These are phyloP conservation scores for Zhuqinia jingwanae DNA, from an alignment of 2,888 invertebrate species.

Conservation along the genomic window DNA sequence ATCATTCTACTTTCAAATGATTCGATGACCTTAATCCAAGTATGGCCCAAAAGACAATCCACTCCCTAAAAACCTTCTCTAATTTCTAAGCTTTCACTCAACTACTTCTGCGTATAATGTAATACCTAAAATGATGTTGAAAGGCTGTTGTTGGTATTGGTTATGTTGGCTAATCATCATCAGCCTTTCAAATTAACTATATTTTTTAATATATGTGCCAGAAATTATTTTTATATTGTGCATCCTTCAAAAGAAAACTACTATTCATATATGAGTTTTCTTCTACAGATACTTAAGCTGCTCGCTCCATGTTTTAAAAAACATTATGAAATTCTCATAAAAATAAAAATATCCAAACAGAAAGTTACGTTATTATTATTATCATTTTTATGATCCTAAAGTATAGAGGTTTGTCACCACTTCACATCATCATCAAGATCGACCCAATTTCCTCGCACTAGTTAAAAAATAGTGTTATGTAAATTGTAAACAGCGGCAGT, in stretches of 20 bases:
- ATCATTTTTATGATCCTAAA: constrained; percentile 2
- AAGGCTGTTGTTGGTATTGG: no score
- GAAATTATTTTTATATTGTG: constrained; percentile 21
- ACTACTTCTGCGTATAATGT: no score
- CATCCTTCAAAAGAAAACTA: no score
- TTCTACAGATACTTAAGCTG: no score
- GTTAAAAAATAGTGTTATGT: constrained; percentile 22
- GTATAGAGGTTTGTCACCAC: constrained; percentile 25
- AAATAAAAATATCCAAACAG: no score
- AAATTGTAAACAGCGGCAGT: constrained; percentile 40
- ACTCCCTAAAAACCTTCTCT: constrained; percentile 8
- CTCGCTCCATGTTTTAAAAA: no score
- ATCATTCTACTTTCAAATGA: no score
- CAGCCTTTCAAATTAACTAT: constrained; percentile 5
- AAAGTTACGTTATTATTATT: no score
- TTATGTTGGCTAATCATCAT: neutral
- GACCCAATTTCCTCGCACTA: constrained; percentile 55
- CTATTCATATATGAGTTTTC: no score
- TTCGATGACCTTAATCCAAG: constrained; percentile 54
- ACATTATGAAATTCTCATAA: no score
- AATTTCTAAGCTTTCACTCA: neutral
- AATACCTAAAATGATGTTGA: no score
- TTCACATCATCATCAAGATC: constrained; percentile 16
- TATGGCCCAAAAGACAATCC: constrained; percentile 30
- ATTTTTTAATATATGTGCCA: neutral